These are phyloP conservation scores for Corythaeola cristata DNA, from an alignment of 2,113 vertebrate species.

Conservation along the genomic window DNA sequence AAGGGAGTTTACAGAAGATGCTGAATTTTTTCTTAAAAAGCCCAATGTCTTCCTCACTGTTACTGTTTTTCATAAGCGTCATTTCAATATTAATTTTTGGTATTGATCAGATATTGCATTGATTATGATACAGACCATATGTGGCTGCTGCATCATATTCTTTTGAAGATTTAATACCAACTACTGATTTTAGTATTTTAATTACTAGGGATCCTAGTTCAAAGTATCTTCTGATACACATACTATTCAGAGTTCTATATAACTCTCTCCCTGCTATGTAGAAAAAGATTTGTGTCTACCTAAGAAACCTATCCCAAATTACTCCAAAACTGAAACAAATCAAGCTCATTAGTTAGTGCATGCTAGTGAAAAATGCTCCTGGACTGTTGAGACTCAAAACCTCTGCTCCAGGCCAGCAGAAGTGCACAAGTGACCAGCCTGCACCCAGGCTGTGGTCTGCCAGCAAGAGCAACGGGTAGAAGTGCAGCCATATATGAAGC, in stretches of 20 bases:
- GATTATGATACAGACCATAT: background rate
- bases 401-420: background rate
- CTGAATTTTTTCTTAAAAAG: background rate
- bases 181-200: background rate
- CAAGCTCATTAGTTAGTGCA: background rate
- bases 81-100: background rate
- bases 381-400: rapidly evolving
- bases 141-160: background rate
- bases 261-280: too few species aligned
- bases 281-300: background rate
- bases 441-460: background rate
- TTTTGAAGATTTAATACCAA: background rate
- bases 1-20: background rate
- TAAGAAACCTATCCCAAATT: background rate
- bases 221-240: background rate
- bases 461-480: background rate
- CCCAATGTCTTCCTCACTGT: rapidly evolving
- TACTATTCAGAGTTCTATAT: background rate
- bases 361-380: background rate
- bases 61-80: background rate
- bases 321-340: background rate
- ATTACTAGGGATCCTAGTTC: background rate
- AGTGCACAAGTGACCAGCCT: rapidly evolving
- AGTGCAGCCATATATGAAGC: rapidly evolving
- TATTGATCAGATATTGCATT: background rate